phyloP scores from a whole-genome alignment of 2,797 vertebrate species.

The Sciurus vulgaris region DNA sequence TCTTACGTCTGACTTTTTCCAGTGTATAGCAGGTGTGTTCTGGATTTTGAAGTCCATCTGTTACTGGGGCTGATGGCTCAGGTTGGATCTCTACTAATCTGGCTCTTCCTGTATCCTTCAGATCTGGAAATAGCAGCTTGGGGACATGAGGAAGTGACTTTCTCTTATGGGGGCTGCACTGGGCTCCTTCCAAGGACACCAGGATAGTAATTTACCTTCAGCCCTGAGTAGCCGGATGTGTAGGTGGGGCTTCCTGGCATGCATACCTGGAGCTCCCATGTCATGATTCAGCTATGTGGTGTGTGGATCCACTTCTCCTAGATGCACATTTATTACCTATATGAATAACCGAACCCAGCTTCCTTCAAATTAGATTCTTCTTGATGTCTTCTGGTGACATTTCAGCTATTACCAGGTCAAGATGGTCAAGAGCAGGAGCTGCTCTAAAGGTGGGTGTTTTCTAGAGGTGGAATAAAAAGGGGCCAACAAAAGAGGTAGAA shows the following conservation, averaged over 20 bases:
- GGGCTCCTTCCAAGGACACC: background rate
- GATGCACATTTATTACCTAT: background rate
- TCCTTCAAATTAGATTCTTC: background rate
- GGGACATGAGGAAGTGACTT: slow-evolving; percentile 25
- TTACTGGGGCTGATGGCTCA: background rate
- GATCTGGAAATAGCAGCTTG: slow-evolving; percentile 12
- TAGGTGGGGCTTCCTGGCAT: background rate
- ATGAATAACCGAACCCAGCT: background rate
- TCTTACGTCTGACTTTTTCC: background rate
- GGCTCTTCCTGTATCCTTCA: background rate
- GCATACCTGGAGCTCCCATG: background rate
- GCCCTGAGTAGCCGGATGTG: background rate
- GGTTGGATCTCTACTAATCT: background rate
- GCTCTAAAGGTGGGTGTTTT: background rate
- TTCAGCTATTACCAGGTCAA: background rate
- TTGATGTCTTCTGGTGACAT: background rate
- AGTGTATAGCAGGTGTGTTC: background rate
- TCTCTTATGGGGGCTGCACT: background rate
- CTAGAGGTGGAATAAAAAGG: background rate
- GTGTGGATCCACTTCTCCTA: background rate
- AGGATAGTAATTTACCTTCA: background rate
- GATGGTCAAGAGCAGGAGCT: background rate
- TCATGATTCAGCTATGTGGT: background rate
- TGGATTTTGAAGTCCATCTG: background rate
- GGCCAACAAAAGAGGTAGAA: background rate